Evolutionary conservation across 2,888 invertebrate species (phyloP).

Genomic region (Sarcophaga carnaria): DNA sequence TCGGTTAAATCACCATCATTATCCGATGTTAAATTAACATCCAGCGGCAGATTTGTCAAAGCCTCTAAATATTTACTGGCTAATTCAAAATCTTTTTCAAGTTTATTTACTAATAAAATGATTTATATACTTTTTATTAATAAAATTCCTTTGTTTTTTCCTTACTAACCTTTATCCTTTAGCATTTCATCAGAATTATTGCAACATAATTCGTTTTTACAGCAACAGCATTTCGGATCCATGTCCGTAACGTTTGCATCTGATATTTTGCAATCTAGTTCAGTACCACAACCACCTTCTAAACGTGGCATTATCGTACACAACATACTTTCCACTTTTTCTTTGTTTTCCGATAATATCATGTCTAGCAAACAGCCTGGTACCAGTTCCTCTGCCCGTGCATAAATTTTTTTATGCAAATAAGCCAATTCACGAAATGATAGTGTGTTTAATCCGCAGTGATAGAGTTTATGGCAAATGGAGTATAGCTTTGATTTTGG

Average conservation of each 20-base stretch:
- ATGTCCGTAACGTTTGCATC: slow-evolving; percentile 4
- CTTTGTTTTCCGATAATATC: slow-evolving; percentile 72
- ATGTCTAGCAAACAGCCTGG: slow-evolving; percentile 76
- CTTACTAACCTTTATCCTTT: slow-evolving; percentile 75
- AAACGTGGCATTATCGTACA: neutral
- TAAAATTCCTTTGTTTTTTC: too few relatives aligned
- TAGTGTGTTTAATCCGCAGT: slow-evolving; percentile 76
- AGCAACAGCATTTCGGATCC: slow-evolving; percentile 76
- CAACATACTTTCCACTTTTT: slow-evolving; percentile 45
- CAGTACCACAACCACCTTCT: neutral
- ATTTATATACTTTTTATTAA: neutral
- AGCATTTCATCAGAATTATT: slow-evolving; percentile 77
- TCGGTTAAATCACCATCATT: slow-evolving; percentile 30
- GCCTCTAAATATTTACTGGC: slow-evolving; percentile 75
- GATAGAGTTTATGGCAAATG: slow-evolving; percentile 78
- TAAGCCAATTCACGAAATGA: slow-evolving; percentile 76
- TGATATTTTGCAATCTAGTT: slow-evolving; percentile 32
- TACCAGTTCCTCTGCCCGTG: slow-evolving; percentile 75
- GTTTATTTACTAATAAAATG: slow-evolving; percentile 73
- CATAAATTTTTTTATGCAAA: slow-evolving; percentile 77
- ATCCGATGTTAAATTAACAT: neutral
- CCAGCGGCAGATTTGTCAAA: slow-evolving; percentile 68
- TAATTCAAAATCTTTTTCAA: slow-evolving; percentile 78
- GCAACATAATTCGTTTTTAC: slow-evolving; percentile 75
- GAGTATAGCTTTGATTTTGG: slow-evolving; percentile 76